Conservation (phyloP, 2,797 vertebrate species). For the Antrozous pallidus region DNA sequence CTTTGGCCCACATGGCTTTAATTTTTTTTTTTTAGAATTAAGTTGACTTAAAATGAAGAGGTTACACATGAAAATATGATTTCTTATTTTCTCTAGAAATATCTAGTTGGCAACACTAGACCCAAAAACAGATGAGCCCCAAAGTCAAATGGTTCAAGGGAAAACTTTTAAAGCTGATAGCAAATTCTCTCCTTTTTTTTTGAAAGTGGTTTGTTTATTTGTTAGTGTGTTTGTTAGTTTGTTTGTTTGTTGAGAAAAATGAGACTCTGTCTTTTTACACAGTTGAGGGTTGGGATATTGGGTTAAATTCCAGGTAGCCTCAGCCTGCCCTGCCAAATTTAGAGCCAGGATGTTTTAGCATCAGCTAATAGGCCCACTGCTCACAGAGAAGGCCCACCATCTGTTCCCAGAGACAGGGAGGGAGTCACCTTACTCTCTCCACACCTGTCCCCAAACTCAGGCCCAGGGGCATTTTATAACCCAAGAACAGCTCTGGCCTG, state of each 20-base stretch:
- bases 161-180: background rate
- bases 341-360: conserved; percentile 11
- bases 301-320: background rate
- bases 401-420: background rate
- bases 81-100: conserved; percentile 38
- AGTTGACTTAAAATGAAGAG: background rate
- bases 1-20: background rate
- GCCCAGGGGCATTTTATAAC: background rate
- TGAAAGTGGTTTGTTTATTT: background rate
- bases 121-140: background rate
- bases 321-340: background rate
- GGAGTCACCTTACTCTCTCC: conserved; percentile 9
- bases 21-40: background rate
- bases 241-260: background rate
- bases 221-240: background rate
- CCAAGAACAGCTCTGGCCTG: conserved; percentile 8
- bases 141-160: conserved; percentile 22
- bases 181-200: background rate
- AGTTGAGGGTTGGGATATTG: background rate
- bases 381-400: conserved; percentile 13
- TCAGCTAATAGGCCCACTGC: conserved; percentile 42
- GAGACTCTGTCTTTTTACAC: background rate
- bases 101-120: background rate
- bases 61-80: background rate
- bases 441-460: conserved; percentile 21